phyloP scores from a whole-genome alignment of 2,888 invertebrate genomes.

The Abrostola triplasia region DNA sequence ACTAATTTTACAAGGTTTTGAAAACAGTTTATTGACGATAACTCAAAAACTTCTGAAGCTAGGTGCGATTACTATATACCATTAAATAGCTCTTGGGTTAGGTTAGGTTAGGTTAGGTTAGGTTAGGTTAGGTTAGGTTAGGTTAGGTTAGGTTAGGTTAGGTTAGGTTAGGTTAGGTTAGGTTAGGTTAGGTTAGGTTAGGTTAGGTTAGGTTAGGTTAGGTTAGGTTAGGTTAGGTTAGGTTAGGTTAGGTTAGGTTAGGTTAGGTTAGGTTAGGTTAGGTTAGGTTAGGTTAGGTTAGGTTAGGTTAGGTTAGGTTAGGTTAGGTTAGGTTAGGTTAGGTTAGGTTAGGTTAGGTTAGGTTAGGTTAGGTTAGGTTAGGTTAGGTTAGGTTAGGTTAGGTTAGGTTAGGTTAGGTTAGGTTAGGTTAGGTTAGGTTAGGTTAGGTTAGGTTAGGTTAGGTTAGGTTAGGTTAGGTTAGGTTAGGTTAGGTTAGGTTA shows the following conservation, averaged over 20 bases:
- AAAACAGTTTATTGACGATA: too few relatives aligned
- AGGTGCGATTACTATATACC: too few relatives aligned
- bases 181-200: constrained; percentile 42
- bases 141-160: constrained; percentile 33
- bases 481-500: constrained; percentile 9
- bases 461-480: constrained; percentile 23
- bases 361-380: constrained; percentile 31
- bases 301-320: constrained; percentile 31
- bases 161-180: constrained; percentile 38
- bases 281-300: constrained; percentile 35
- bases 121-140: constrained; percentile 34
- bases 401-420: constrained; percentile 31
- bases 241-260: constrained; percentile 37
- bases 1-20: too few relatives aligned
- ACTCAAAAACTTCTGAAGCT: too few relatives aligned
- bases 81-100: too few relatives aligned
- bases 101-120: constrained; percentile 36
- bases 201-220: constrained; percentile 44
- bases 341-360: constrained; percentile 36
- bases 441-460: constrained; percentile 41
- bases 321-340: constrained; percentile 37
- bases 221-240: constrained; percentile 38
- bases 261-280: constrained; percentile 38
- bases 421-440: constrained; percentile 35
- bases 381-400: constrained; percentile 30